These are phyloP conservation scores for Crocallis elinguaria DNA, from an alignment of 2,888 invertebrate genomes.

Conservation along the genomic window DNA sequence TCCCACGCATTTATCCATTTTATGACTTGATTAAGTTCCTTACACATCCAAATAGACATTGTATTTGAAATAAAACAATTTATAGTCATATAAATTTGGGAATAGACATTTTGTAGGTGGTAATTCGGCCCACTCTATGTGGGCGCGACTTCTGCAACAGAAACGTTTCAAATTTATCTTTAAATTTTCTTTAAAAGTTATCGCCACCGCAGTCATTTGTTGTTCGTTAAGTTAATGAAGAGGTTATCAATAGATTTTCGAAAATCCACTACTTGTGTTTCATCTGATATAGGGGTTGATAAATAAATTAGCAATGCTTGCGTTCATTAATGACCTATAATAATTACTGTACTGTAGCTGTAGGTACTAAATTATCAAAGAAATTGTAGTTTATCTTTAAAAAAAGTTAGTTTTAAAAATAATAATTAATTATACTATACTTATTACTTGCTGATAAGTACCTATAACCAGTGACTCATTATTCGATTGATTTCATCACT, in stretches of 20 bases:
- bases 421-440: not conserved
- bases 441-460: not conserved
- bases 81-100: constrained; percentile 39
- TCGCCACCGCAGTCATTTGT: constrained; percentile 3
- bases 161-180: constrained; percentile 15
- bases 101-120: constrained; percentile 45
- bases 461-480: constrained; percentile 36
- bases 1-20: constrained; percentile 18
- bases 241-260: too few relatives aligned
- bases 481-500: constrained; percentile 40
- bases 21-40: constrained; percentile 22
- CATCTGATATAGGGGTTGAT: too few relatives aligned
- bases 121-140: constrained; percentile 43
- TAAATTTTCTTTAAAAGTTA: constrained; percentile 4
- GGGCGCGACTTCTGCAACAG: constrained; percentile 47
- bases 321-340: too few relatives aligned
- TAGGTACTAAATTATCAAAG: too few relatives aligned
- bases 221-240: not conserved
- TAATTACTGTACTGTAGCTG: too few relatives aligned
- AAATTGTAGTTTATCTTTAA: too few relatives aligned
- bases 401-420: too few relatives aligned
- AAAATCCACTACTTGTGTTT: too few relatives aligned
- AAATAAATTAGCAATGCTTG: too few relatives aligned
- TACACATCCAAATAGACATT: constrained; percentile 15
- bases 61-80: constrained; percentile 36